Evolutionary conservation across 2,797 vertebrate species (phyloP).

Genomic region (Semaprochilodus insignis): DNA sequence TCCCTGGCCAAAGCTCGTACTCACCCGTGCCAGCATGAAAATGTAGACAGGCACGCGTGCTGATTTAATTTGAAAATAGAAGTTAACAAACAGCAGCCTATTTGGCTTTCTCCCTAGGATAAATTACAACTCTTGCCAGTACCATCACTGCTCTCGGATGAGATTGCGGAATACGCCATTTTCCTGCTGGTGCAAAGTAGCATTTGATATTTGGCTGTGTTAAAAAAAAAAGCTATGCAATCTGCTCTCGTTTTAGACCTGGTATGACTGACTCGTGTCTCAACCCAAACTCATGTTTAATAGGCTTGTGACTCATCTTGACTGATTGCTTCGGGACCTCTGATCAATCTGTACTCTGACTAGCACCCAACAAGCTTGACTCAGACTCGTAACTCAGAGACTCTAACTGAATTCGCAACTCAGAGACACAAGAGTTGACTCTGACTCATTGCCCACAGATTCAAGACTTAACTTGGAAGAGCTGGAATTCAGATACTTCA

Average conservation of each 20-base stretch:
- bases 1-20: slow-evolving; percentile 32
- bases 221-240: background rate
- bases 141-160: background rate
- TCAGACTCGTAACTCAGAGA: no score
- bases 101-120: slow-evolving; percentile 42
- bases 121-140: slow-evolving; percentile 36
- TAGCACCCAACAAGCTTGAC: no score
- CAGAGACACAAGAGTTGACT: no score
- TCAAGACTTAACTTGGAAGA: no score
- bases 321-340: no score
- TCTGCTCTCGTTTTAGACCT: background rate
- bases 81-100: slow-evolving; percentile 55
- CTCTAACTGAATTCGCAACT: no score
- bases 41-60: slow-evolving; percentile 31
- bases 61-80: slow-evolving; percentile 50
- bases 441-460: no score
- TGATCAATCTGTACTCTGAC: no score
- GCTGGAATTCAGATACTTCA: no score
- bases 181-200: slow-evolving; percentile 9
- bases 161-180: background rate
- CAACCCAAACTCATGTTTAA: no score
- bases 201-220: background rate
- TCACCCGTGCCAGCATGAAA: slow-evolving; percentile 25
- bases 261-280: background rate
- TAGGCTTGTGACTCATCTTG: no score